Evolutionary conservation across 2,888 invertebrate species (phyloP).

Genomic region (Clivina fossor): DNA sequence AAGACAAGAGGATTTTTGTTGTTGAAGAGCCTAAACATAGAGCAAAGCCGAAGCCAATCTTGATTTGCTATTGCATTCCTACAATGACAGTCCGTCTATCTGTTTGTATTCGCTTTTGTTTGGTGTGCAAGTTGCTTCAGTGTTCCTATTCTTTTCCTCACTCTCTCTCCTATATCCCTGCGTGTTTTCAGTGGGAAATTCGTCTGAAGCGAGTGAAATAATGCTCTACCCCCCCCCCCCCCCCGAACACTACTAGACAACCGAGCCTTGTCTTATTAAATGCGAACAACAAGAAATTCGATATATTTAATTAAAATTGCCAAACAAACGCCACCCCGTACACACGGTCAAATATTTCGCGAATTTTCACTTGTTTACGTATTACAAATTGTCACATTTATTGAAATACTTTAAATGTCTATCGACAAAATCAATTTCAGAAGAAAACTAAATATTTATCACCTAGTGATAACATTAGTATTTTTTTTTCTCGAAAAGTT

Average conservation of each 20-base stretch:
- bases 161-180: slow-evolving; percentile 7
- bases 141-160: slow-evolving; percentile 20
- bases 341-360: too few relatives aligned
- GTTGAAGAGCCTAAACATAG: slow-evolving; percentile 49
- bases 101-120: slow-evolving; percentile 42
- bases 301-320: slow-evolving; percentile 25
- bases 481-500: too few relatives aligned
- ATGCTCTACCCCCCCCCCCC: too few relatives aligned
- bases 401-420: too few relatives aligned
- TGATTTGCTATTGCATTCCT: slow-evolving; percentile 56
- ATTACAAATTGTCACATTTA: too few relatives aligned
- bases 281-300: slow-evolving; percentile 14
- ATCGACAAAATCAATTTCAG: too few relatives aligned
- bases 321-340: too few relatives aligned
- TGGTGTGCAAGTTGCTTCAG: slow-evolving; percentile 23
- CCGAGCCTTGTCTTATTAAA: slow-evolving; percentile 27
- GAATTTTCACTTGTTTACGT: too few relatives aligned
- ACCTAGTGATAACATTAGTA: too few relatives aligned
- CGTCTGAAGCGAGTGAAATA: slow-evolving; percentile 24
- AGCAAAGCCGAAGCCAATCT: slow-evolving; percentile 52
- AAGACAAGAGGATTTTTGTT: too few relatives aligned
- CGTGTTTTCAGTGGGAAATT: slow-evolving; percentile 25
- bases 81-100: slow-evolving; percentile 51
- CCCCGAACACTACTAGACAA: too few relatives aligned
- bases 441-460: too few relatives aligned